Percentiles rank a stretch among this genome's conserved stretches.
Conservation (phyloP, 2,888 invertebrate species). For the Polymixis flavicincta region DNA sequence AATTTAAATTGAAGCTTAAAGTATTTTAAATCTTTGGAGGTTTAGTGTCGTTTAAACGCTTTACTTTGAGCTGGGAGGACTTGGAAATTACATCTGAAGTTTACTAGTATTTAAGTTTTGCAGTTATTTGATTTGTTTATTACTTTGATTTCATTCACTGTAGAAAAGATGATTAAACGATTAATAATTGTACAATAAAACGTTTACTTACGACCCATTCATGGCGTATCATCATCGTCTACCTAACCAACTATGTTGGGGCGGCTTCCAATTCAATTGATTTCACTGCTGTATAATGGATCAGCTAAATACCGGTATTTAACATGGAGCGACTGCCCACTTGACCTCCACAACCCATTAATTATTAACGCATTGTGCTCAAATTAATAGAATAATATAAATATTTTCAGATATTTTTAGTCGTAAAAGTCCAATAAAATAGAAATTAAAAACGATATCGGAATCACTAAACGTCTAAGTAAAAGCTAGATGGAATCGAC, state of each 20-base stretch:
- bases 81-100: conserved; percentile 13
- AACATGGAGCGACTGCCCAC: too few relatives aligned
- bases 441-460: not conserved
- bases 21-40: conserved; percentile 30
- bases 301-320: not conserved
- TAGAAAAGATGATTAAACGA: not conserved
- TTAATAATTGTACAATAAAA: not conserved
- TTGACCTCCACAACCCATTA: not conserved
- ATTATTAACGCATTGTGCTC: not conserved
- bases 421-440: not conserved
- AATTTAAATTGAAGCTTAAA: conserved; percentile 35
- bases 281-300: not conserved
- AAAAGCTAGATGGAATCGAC: not conserved
- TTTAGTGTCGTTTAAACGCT: conserved; percentile 7
- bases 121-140: conserved; percentile 1
- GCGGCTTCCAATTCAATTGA: not conserved
- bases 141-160: not conserved
- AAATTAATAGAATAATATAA: not conserved
- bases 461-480: not conserved
- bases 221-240: not conserved
- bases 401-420: not conserved
- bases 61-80: conserved; percentile 5
- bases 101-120: conserved; percentile 11
- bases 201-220: not conserved
- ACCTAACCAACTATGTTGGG: not conserved